Evolutionary conservation across 1,140 invertebrate species (phyloP).

Genomic region (Drosophila bocki): DNA sequence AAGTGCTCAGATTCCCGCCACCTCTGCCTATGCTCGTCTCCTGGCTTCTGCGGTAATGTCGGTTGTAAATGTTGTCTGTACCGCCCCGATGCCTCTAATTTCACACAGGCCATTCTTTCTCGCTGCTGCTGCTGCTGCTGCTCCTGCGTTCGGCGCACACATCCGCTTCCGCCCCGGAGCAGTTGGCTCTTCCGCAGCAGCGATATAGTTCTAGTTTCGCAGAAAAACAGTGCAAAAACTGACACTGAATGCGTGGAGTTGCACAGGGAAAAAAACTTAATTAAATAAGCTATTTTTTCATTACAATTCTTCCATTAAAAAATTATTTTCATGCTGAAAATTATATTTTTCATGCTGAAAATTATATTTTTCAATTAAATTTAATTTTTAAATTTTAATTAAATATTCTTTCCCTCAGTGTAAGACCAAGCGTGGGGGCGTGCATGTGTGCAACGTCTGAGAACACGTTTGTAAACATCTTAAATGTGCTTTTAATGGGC

Average conservation of each 20-base stretch:
- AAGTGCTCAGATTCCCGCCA: conserved; percentile 27
- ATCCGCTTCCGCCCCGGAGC: conserved; percentile 66
- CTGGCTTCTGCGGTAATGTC: conserved; percentile 60
- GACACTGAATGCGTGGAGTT: conserved; percentile 34
- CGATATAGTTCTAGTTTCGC: conserved; percentile 57
- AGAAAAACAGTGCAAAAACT: conserved; percentile 34
- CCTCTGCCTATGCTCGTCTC: not conserved
- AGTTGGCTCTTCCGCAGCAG: conserved; percentile 49
- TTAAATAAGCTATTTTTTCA: not conserved
- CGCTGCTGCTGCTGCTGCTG: not conserved
- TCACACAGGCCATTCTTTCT: conserved; percentile 25
- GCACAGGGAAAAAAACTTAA: not conserved
- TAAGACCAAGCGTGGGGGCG: not conserved
- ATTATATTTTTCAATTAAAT: not conserved
- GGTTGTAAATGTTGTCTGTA: conserved; percentile 57
- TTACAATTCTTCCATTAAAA: too few species aligned
- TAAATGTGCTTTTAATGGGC: conserved; percentile 83
- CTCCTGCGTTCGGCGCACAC: conserved; percentile 12
- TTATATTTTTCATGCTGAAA: not conserved
- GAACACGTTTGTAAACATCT: conserved; percentile 83
- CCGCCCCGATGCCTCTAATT: conserved; percentile 36
- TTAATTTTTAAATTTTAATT: not conserved
- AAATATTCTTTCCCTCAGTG: conserved; percentile 1
- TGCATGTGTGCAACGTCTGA: conserved; percentile 59
- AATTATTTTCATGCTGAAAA: not conserved